A percentile compares a stretch with the other conserved stretches of the same genome.
Conservation (phyloP, 2,113 vertebrate species). For the Corythaeola cristata region DNA sequence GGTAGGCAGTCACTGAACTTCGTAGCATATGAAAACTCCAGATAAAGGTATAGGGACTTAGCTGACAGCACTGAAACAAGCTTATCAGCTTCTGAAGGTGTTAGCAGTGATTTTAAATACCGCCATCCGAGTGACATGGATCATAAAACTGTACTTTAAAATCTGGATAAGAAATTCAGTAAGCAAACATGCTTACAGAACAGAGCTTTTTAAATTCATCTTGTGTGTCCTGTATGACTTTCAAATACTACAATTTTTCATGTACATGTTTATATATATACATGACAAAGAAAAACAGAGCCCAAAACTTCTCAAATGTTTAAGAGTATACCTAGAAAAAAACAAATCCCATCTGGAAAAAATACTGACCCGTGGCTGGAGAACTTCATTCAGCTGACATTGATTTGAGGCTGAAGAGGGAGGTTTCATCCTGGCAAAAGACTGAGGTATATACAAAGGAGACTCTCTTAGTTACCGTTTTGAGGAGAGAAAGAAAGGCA, state of each 20-base stretch:
- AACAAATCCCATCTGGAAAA: neutral
- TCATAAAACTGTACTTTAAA: neutral
- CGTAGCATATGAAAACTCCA: conserved; percentile 2
- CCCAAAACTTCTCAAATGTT: neutral
- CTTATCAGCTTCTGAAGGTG: conserved; percentile 36
- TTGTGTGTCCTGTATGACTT: neutral
- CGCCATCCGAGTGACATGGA: neutral
- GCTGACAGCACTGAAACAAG: conserved; percentile 42
- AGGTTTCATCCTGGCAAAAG: neutral
- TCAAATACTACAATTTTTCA: neutral
- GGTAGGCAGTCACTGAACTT: conserved; percentile 1
- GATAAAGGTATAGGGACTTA: conserved; percentile 30
- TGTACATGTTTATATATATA: neutral
- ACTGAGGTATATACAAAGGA: neutral
- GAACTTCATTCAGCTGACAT: neutral
- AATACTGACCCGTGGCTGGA: neutral
- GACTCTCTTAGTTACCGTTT: neutral
- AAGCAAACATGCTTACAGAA: neutral
- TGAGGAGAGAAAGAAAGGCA: neutral
- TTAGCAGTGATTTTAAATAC: conserved; percentile 28
- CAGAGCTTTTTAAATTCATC: neutral
- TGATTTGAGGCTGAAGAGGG: neutral
- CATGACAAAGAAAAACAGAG: neutral
- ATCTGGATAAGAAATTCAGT: conserved; percentile 6
- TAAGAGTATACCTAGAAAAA: neutral